Percentiles rank a stretch among this genome's conserved stretches.
Evolutionary conservation across 2,797 vertebrate species (phyloP).

Genomic region (Phrynocephalus vlangalii): DNA sequence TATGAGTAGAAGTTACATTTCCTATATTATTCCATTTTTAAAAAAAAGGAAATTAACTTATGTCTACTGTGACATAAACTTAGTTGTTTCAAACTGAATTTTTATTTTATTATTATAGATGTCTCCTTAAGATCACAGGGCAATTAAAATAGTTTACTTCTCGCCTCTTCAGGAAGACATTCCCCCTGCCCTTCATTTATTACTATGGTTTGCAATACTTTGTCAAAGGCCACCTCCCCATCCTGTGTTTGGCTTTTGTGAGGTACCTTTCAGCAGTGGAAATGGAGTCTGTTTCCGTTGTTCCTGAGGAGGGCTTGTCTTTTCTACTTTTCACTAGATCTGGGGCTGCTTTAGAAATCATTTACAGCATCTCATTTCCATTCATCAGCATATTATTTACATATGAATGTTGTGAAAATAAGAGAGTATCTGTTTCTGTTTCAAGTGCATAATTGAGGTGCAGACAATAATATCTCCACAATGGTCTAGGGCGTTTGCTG

Average conservation of each 20-base stretch:
- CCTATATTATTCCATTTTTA: not conserved
- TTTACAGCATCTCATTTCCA: constrained; percentile 80
- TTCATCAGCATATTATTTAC: constrained; percentile 82
- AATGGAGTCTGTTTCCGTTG: constrained; percentile 44
- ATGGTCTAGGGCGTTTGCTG: constrained; percentile 36
- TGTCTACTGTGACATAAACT: not conserved
- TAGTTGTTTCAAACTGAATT: not conserved
- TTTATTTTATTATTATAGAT: not conserved
- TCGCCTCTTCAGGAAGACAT: not conserved
- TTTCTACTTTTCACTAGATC: constrained; percentile 65
- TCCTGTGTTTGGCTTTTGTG: constrained; percentile 25
- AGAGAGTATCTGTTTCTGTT: constrained; percentile 73
- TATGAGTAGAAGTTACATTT: not conserved
- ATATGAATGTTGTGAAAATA: constrained; percentile 78
- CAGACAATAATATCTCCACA: constrained; percentile 59
- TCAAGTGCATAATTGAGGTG: constrained; percentile 65
- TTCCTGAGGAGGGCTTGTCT: constrained; percentile 61
- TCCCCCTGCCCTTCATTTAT: constrained; percentile 32
- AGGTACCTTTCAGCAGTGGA: constrained; percentile 43
- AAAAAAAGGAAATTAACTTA: not conserved
- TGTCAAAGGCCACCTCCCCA: constrained; percentile 43
- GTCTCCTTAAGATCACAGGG: not conserved
- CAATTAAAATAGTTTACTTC: not conserved
- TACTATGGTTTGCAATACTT: constrained; percentile 43
- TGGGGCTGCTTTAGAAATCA: constrained; percentile 70